Evolutionary conservation across 2,797 vertebrate species (phyloP).

Genomic region (Megaceryle alcyon): DNA sequence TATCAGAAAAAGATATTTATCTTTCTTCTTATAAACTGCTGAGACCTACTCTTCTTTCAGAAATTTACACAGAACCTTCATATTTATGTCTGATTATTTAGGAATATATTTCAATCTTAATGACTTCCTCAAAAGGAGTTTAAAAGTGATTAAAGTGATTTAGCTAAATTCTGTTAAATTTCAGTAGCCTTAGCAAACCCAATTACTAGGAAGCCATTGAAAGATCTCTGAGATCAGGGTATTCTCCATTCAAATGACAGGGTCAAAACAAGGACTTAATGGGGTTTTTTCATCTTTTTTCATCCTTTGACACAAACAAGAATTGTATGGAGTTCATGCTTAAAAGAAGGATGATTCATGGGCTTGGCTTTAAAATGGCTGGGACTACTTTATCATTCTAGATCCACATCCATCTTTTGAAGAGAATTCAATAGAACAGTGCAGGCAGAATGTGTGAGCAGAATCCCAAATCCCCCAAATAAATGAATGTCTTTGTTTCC

Average conservation of each 20-base stretch:
- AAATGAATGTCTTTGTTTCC: constrained; percentile 49
- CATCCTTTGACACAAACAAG: neutral
- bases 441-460: neutral
- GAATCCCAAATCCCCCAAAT: constrained; percentile 28
- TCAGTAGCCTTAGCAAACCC: neutral
- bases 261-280: neutral
- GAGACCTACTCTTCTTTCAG: neutral
- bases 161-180: neutral
- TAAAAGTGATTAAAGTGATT: neutral
- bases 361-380: constrained; percentile 15
- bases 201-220: neutral
- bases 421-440: constrained; percentile 21
- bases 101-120: neutral
- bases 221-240: neutral
- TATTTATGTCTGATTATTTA: neutral
- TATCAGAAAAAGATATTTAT: neutral
- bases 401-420: constrained; percentile 28
- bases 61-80: neutral
- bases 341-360: neutral
- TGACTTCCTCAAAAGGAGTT: neutral
- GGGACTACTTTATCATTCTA: constrained; percentile 40
- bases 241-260: neutral
- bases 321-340: neutral
- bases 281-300: neutral
- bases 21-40: neutral